Base-by-base conservation (phyloP, 2,888 invertebrate genomes). In the Chrysopilus asiliformis region DNA sequence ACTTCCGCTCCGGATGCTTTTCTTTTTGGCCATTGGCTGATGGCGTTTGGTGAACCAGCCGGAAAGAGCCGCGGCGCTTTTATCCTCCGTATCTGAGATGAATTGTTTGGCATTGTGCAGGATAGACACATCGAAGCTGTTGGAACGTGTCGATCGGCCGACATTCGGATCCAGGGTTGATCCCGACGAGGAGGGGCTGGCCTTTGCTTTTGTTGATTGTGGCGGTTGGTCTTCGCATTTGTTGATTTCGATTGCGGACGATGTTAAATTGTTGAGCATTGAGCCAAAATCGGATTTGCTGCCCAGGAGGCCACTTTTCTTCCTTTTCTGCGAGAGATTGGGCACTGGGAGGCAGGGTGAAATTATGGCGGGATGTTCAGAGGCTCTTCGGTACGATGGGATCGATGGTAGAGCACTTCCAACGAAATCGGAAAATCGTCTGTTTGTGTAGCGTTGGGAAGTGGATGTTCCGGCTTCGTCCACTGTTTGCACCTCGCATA, bases 121-220 rank as follows among this genome's bases (percentile, higher is more conserved):
- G 15, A 82, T 71, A 14, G 84, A 83, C 1, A 83, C 75, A 57
- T 86, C 85, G 51, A 86, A 85, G 58, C 85, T 86, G 59, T 83
- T 85, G 12, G 85, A 85, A 36, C 85, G 75, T 56, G 74, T 79
- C 44, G 76, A 79, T 43, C 62, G 53, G 0, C 60, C 59, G 3
- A 58, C 59, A 40, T 61, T 61, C 2, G 60, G 60, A 41, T 61
- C 60, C 2, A 61, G 49, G 13, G 56, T 46, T 10, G 52, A 47
- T n/a, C 43, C 7, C 38, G 48, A 18, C 44, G 53, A 36, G 33
- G 34, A 40, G 7, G 47, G 38, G 35, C 51, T 48, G 4, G 49
- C 20, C n/a, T n/a, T n/a, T 29, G 41, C 36, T 38, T 52, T 53
- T 15, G 42, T 37, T 32, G 44, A 43, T 33, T 47, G 35, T 5